Evolutionary conservation across 2,113 vertebrate genomes (phyloP), one percentile per base, ranked within the genome.

Genomic region (Perca schrenkii): DNA sequence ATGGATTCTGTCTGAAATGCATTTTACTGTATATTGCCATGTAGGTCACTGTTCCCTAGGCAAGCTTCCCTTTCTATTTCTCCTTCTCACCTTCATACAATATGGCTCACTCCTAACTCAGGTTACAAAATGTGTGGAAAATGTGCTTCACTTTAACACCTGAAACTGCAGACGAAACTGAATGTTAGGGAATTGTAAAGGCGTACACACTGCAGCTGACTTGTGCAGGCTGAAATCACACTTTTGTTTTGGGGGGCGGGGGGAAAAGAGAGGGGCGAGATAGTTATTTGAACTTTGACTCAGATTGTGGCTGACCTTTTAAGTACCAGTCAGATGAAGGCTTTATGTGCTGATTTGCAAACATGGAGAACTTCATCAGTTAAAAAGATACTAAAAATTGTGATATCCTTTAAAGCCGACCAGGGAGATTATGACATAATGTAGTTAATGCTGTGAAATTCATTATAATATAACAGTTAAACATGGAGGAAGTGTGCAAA

Each of bases 21-120:
- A 49, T 83, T 90, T 85, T 66, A 77, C 84, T 88, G 77, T 85
- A 93, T 84, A 87, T 74, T 74, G 71, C 69, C 82, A 91, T 91
- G 65, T 87, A 87, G 91, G 89, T 91, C 91, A 88, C 73, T 66
- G 77, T 87, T 87, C 82, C 77, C 79, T 3, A 11, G 69, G 84
- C 61, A 67, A 60, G 50, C 67, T 49, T 66, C 36, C 22, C 62
- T 80, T 67, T 84, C 36, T 46, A 22, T 82, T 84, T 79, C 77
- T 64, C 67, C 61, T 68, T 79, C 49, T 68, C 65, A 74, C 63
- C 64, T 62, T 85, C 71, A 77, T 62, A 74, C 63, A 72, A 52
- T 53, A 56, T 74, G 47, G 53, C 74, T 84, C 53, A 67, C 46
- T 67, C 58, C 53, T 61, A 68, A 74, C 28, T 7, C 2, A 2